Conservation (phyloP, 2,888 invertebrate genomes). For the Halocaridina rubra region DNA sequence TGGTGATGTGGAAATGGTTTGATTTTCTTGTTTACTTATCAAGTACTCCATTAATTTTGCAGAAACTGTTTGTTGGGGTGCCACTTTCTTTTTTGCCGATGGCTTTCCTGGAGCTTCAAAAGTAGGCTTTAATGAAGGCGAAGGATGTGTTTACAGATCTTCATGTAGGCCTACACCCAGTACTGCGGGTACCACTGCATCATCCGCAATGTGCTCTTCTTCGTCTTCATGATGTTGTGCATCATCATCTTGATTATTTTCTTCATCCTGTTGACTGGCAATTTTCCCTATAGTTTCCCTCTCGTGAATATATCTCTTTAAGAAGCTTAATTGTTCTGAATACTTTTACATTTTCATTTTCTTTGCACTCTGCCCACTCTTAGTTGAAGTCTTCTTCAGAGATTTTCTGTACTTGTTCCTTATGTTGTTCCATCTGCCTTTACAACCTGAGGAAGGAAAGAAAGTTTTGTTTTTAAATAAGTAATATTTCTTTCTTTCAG, state of each 20-base stretch:
- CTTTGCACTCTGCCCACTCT: constrained; percentile 50
- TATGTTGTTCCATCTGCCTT: constrained; percentile 71
- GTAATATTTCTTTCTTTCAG: constrained; percentile 17
- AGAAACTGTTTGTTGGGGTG: constrained; percentile 30
- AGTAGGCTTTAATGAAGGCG: constrained; percentile 20
- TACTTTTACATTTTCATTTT: constrained; percentile 26
- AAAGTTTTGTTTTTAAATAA: constrained; percentile 20
- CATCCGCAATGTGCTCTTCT: neutral
- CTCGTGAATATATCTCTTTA: constrained; percentile 20
- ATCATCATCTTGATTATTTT: constrained; percentile 16
- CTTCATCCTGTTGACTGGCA: constrained; percentile 18
- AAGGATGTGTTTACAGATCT: constrained; percentile 18
- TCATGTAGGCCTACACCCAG: constrained; percentile 17
- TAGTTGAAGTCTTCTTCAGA: constrained; percentile 43
- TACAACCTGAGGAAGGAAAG: constrained; percentile 35
- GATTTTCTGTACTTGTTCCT: constrained; percentile 50
- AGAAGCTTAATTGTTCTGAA: constrained; percentile 40
- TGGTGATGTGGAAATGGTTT: constrained; percentile 23
- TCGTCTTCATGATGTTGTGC: constrained; percentile 11
- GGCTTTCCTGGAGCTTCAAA: constrained; percentile 21
- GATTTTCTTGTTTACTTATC: constrained; percentile 33
- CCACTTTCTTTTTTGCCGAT: constrained; percentile 30
- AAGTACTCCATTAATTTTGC: constrained; percentile 27
- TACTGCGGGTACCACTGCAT: constrained; percentile 1
- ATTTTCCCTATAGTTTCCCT: constrained; percentile 17